phyloP scores from a whole-genome alignment of 53 echinoderm and acorn worm genomes.

The Apostichopus leukothele region DNA sequence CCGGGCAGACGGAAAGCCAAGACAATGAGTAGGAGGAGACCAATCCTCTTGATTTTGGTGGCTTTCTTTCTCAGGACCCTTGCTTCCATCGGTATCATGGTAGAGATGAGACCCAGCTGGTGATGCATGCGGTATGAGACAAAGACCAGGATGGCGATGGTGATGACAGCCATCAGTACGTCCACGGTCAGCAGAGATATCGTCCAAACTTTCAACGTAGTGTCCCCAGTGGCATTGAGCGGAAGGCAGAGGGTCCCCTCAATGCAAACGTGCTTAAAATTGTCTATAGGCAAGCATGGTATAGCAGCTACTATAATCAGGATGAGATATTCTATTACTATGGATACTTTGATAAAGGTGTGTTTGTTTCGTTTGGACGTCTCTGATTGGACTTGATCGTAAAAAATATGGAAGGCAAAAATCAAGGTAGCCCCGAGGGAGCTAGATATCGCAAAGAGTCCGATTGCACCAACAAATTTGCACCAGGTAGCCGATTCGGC shows the following conservation, averaged over 20 bases:
- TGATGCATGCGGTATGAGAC: constrained; percentile 78
- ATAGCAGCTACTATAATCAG: constrained; percentile 56
- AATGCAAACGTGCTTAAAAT: constrained; percentile 55
- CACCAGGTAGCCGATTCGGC: constrained; percentile 53
- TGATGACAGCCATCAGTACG: constrained; percentile 60
- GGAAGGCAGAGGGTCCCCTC: constrained; percentile 77
- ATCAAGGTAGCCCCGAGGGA: constrained; percentile 79
- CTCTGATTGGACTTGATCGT: constrained; percentile 23
- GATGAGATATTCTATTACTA: constrained; percentile 61
- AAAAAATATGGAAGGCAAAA: constrained; percentile 70
- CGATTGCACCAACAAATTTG: constrained; percentile 79
- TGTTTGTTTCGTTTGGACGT: constrained; percentile 48
- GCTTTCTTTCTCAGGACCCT: constrained; percentile 79
- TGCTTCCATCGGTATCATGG: constrained; percentile 92
- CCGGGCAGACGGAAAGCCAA: constrained; percentile 78
- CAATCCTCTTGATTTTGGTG: constrained; percentile 75
- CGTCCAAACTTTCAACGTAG: constrained; percentile 69
- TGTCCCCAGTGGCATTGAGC: constrained; percentile 48
- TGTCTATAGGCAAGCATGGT: constrained; percentile 75
- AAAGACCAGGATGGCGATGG: constrained; percentile 63
- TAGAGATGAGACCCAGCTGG: constrained; percentile 59
- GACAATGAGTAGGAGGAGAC: constrained; percentile 68
- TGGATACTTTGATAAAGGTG: constrained; percentile 58
- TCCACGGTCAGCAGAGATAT: constrained; percentile 68
- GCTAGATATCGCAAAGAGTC: constrained; percentile 59